Base-by-base conservation (phyloP, 2,113 vertebrate species). In the Jaculus jaculus region DNA sequence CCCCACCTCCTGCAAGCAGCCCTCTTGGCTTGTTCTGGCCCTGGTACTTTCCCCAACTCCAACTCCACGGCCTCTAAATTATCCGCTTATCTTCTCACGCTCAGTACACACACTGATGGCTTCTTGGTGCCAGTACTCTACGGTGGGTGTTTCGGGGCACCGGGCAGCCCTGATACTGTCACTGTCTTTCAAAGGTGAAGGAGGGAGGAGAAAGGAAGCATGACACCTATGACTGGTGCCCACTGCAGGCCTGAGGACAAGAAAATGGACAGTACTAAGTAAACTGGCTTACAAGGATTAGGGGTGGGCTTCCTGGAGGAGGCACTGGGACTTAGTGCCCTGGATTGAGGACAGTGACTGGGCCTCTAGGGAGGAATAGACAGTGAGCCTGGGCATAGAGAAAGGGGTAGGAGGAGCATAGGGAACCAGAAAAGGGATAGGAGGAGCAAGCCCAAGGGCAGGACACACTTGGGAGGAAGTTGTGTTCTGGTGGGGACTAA, bases 1-100 rank as follows among this genome's bases (percentile, higher is more conserved):
- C n/a, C 82, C 93, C 21, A 39, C 74, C 82, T 95, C 94, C 94
- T 88, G n/a, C 78, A 90, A 84, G 94, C 94, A 93, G 93, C 90
- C 93, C 94, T 93, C 90, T 78, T 47, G 37, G 83, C 18, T 82
- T 90, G 26, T 68, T 82, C 63, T 39, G 42, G 61, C 26, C 58
- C 58, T 32, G 12, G 34, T 23, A 74, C 20, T 75, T 54, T 74
- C 30, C 68, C 34, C 69, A 37, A 34, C 7, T 15, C 20, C 34
- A 47, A 71, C 78, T 81, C 47, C 60, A 34, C 39, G 85, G 13
- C 72, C 18, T 63, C 72, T 61, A 24, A 42, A 71, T 26, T 66
- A 90, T 42, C 74, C 47, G 84, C 75, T 65, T 42, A 47, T 66
- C 87, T 92, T 66, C 54, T 89, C 81, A 54, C 84, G 87, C 39